Evolutionary conservation across 2,797 vertebrate species (phyloP), one percentile per base, ranked within the genome.

Genomic region (Phrynocephalus forsythii): DNA sequence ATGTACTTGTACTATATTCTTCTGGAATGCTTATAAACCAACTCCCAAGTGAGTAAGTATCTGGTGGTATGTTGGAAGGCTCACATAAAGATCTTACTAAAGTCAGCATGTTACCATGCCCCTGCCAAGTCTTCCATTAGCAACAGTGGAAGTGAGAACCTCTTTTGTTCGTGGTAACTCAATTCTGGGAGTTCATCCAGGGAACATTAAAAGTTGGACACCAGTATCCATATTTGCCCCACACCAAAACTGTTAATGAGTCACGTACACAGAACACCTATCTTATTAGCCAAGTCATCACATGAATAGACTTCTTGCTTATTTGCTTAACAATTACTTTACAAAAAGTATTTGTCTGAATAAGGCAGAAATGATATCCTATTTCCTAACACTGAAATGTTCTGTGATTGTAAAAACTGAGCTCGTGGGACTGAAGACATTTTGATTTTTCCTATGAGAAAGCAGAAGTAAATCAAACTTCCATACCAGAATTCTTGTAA

Each of bases 41-140:
- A 84, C 33, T 26, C 72, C 48, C 30, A 79, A 72, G 50, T 60
- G 67, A 56, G 72, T 56, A 72, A 56, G 30, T 38, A 80, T 28
- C 85, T 30, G 60, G 48, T 52, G 79, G 30, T 79, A 84, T 28
- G 67, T 60, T 38, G 44, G 66, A 44, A n/a, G 33, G 52, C 52
- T 79, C 75, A 83, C 67, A 86, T 66, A 77, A 83, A 78, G 73
- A 77, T 83, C 69, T 56, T 56, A 52, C 30, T 33, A 9, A 83
- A 83, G 76, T 77, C 81, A 78, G 48, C 33, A 71, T 83, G 75
- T 30, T 83, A 44, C 33, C n/a, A 38, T 48, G 13, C 8, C 44
- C 50, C 56, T 83, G 86, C 86, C 75, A 83, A 87, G 38, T 87
- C 26, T 79, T 78, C 82, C 86, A 87, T 88, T 88, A 84, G 82